These are phyloP conservation scores for Tinamus major DNA, from an alignment of 2,797 vertebrate species.

Conservation along the genomic window DNA sequence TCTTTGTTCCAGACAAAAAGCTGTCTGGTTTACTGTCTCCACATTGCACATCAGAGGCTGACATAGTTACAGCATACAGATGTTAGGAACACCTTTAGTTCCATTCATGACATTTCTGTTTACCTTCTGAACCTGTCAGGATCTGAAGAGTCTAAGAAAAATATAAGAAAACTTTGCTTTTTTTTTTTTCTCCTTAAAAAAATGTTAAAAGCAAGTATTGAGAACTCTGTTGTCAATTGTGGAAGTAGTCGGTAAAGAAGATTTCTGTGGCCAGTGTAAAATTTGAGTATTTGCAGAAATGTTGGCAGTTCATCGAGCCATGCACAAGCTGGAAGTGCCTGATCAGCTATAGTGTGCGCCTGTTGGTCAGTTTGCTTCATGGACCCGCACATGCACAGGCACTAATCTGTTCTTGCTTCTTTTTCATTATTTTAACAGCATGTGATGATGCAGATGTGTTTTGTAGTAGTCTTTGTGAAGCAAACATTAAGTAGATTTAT, in stretches of 20 bases:
- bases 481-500: background rate
- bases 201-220: background rate
- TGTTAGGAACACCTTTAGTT: background rate
- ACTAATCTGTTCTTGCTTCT: background rate
- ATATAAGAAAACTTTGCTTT: background rate
- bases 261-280: background rate
- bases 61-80: background rate
- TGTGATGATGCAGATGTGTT: background rate
- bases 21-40: background rate
- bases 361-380: background rate
- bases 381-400: background rate
- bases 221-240: background rate
- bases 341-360: background rate
- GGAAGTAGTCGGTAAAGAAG: background rate
- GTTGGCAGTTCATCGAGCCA: background rate
- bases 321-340: background rate
- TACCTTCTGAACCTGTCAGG: background rate
- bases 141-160: background rate
- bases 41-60: background rate
- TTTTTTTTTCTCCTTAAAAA: background rate
- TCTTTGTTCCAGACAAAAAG: background rate
- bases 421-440: background rate
- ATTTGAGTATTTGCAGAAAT: background rate
- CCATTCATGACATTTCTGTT: background rate
- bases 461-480: background rate